Evolutionary conservation across 2,888 invertebrate genomes (phyloP).

Genomic region (Papilio protenor): DNA sequence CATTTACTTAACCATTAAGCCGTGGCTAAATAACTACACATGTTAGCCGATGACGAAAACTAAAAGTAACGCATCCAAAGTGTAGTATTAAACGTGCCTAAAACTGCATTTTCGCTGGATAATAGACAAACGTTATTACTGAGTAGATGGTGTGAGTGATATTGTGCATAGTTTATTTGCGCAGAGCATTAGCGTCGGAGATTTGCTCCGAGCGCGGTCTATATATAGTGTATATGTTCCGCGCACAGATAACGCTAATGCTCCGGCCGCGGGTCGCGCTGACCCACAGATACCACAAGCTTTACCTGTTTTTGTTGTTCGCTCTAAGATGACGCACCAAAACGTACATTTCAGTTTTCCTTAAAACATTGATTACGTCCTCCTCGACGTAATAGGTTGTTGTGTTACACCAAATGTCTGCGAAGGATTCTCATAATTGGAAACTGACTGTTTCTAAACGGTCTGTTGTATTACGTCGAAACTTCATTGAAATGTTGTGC

Average conservation of each 20-base stretch:
- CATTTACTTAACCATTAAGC: too few relatives aligned
- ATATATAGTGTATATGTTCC: conserved; percentile 13
- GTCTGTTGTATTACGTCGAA: background rate
- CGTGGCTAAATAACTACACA: too few relatives aligned
- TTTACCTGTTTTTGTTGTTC: conserved; percentile 34
- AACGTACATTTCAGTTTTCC: background rate
- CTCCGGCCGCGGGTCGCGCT: background rate
- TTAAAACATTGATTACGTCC: background rate
- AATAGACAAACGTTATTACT: background rate
- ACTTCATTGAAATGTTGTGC: background rate
- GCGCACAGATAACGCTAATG: conserved; percentile 13
- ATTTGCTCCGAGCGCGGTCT: conserved; percentile 2
- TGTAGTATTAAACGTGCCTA: too few relatives aligned
- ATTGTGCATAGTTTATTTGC: conserved; percentile 47
- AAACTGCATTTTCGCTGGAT: too few relatives aligned
- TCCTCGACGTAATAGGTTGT: background rate
- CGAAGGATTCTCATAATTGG: background rate
- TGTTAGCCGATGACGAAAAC: too few relatives aligned
- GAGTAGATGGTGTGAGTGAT: background rate
- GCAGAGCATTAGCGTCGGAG: conserved; percentile 33
- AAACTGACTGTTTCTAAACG: background rate
- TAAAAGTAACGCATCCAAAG: too few relatives aligned
- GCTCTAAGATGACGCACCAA: background rate
- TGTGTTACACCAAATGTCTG: background rate
- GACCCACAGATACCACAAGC: background rate